A percentile compares a stretch with the other conserved stretches of the same genome.
Evolutionary conservation across 1,140 invertebrate genomes (phyloP).

Genomic region (Stegodyphus mimosarum): DNA sequence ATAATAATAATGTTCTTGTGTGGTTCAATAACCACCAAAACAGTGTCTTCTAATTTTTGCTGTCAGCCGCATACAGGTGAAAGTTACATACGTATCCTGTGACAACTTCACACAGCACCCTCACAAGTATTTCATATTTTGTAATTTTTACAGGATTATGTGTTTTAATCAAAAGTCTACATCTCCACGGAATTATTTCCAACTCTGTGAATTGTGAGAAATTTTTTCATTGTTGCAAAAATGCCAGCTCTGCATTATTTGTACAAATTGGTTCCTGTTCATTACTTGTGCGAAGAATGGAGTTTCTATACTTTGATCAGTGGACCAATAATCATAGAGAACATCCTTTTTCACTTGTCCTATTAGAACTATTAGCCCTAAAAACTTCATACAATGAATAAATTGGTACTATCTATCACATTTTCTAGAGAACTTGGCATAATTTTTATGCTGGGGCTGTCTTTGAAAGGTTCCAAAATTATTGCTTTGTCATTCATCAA

Average conservation of each 20-base stretch:
- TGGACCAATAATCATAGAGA: slow-evolving; percentile 10
- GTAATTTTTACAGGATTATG: slow-evolving; percentile 20
- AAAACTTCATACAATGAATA: slow-evolving; percentile 20
- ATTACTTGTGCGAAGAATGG: neutral
- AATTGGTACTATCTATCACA: slow-evolving; percentile 10
- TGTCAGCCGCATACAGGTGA: neutral
- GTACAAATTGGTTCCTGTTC: neutral
- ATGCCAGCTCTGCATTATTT: too few relatives aligned
- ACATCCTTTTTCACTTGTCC: slow-evolving; percentile 3
- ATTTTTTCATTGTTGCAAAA: neutral
- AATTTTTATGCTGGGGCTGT: neutral
- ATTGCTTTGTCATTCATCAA: too few relatives aligned
- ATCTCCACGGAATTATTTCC: slow-evolving; percentile 15
- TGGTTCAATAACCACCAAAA: neutral
- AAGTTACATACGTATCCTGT: slow-evolving; percentile 25
- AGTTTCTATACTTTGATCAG: neutral
- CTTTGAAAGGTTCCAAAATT: too few relatives aligned
- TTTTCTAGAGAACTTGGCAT: slow-evolving; percentile 18
- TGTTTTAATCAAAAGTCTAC: slow-evolving; percentile 15
- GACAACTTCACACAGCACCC: slow-evolving; percentile 5
- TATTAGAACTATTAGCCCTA: neutral
- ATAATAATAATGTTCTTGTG: neutral
- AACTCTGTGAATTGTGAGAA: neutral
- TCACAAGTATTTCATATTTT: slow-evolving; percentile 22
- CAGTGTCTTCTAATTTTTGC: neutral